A percentile compares a stretch with the other conserved stretches of the same genome.
These are phyloP conservation scores for Xestia rhomboidea DNA, from an alignment of 2,888 invertebrate genomes.

Conservation along the genomic window DNA sequence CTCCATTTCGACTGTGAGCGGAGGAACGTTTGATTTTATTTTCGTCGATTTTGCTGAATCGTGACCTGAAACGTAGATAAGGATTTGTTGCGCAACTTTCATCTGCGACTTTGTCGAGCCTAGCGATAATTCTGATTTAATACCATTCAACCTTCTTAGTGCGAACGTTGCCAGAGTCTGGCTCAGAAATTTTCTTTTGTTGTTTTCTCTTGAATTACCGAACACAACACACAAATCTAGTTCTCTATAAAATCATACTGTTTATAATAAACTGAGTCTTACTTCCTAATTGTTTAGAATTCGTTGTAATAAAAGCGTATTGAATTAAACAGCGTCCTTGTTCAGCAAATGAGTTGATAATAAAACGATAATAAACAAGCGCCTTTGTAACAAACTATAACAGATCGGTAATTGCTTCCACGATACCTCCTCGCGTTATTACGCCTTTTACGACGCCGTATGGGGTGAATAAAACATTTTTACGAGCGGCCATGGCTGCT, in stretches of 20 bases:
- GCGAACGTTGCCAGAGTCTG: conserved; percentile 36
- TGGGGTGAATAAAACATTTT: conserved; percentile 91
- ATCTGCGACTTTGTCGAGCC: conserved; percentile 77
- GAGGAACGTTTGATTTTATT: conserved; percentile 85
- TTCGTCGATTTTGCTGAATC: conserved; percentile 85
- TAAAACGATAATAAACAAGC: conserved; percentile 90
- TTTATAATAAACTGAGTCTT: conserved; percentile 59
- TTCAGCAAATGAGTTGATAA: conserved; percentile 89
- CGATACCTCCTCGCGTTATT: conserved; percentile 91
- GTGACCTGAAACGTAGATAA: conserved; percentile 84
- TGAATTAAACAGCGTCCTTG: conserved; percentile 88
- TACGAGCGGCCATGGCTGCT: conserved; percentile 90
- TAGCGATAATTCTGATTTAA: conserved; percentile 72
- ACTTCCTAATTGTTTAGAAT: conserved; percentile 67
- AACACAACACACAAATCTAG: conserved; percentile 57
- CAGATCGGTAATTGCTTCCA: conserved; percentile 91
- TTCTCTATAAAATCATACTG: conserved; percentile 62
- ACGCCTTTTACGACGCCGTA: conserved; percentile 91
- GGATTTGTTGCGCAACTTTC: conserved; percentile 83
- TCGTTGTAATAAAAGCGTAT: conserved; percentile 80
- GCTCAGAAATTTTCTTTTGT: conserved; percentile 17
- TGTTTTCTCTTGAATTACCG: conserved; percentile 18
- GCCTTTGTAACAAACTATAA: conserved; percentile 91
- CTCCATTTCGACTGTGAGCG: conserved; percentile 79
- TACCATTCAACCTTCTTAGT: conserved; percentile 61